These are phyloP conservation scores for Aratinga solstitialis DNA, from an alignment of 2,797 vertebrate species.

Conservation along the genomic window DNA sequence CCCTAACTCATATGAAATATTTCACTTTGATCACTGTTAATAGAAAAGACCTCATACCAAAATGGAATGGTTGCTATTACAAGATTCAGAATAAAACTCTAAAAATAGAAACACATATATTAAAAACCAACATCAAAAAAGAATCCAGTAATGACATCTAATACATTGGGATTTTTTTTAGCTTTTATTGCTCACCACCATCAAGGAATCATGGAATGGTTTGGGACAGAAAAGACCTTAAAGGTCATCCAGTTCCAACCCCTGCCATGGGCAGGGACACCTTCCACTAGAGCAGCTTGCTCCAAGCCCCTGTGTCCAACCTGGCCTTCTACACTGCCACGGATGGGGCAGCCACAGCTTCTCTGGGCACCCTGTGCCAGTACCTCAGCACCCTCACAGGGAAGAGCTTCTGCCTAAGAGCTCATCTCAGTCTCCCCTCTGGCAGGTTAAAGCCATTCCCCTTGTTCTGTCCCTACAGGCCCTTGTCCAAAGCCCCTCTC, in stretches of 20 bases:
- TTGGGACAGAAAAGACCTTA: neutral
- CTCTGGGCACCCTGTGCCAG: too few relatives aligned
- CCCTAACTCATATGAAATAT: conserved; percentile 42
- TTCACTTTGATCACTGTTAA: conserved; percentile 55
- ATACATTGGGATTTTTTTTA: neutral
- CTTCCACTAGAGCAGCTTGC: too few relatives aligned
- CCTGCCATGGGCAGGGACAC: neutral
- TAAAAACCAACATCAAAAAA: conserved; percentile 50
- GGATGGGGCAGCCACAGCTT: too few relatives aligned
- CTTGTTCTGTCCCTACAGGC: too few relatives aligned
- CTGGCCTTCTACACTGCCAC: too few relatives aligned
- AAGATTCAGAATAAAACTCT: conserved; percentile 48
- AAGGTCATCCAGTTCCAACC: neutral
- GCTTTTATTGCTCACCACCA: neutral
- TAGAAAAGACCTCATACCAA: conserved; percentile 20
- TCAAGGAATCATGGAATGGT: neutral
- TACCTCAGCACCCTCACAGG: too few relatives aligned
- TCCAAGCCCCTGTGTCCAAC: neutral
- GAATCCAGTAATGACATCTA: neutral
- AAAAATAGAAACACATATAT: conserved; percentile 51
- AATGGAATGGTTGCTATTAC: conserved; percentile 44
- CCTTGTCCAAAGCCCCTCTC: too few relatives aligned
- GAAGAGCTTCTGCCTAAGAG: too few relatives aligned
- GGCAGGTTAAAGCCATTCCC: too few relatives aligned
- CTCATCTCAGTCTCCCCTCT: too few relatives aligned